These are phyloP conservation scores for Pomacea maculata DNA, from an alignment of 1,140 invertebrate species.

Conservation along the genomic window DNA sequence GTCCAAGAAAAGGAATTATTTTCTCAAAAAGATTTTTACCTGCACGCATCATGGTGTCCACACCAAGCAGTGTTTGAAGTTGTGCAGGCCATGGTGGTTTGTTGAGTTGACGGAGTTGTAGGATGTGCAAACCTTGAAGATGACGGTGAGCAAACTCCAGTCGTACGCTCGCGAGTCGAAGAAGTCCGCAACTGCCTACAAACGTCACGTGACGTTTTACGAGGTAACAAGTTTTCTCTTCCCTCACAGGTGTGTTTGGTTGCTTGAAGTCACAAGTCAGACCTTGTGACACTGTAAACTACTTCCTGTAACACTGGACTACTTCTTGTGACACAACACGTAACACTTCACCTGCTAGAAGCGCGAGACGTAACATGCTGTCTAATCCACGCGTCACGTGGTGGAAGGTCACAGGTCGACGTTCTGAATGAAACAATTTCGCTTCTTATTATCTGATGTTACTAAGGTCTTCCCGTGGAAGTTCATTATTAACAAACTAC, in stretches of 20 bases:
- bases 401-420: neutral
- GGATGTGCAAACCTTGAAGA: neutral
- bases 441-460: too few relatives aligned
- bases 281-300: neutral
- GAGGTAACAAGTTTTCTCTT: neutral
- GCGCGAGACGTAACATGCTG: neutral
- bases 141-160: neutral
- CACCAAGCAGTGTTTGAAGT: too few relatives aligned
- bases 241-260: neutral
- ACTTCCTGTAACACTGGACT: neutral
- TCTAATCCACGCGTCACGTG: neutral
- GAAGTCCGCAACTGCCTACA: neutral
- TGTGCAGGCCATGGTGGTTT: too few relatives aligned
- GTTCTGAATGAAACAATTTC: neutral
- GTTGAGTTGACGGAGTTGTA: too few relatives aligned
- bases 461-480: too few relatives aligned
- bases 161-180: neutral
- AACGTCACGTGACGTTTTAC: conserved; percentile 12
- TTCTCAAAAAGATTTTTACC: too few relatives aligned
- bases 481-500: too few relatives aligned
- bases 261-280: neutral
- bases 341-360: neutral
- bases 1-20: too few relatives aligned
- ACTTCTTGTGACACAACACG: too few relatives aligned
- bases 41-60: too few relatives aligned